Base-by-base conservation (phyloP, 2,113 vertebrate species). In the Semnornis frantzii region DNA sequence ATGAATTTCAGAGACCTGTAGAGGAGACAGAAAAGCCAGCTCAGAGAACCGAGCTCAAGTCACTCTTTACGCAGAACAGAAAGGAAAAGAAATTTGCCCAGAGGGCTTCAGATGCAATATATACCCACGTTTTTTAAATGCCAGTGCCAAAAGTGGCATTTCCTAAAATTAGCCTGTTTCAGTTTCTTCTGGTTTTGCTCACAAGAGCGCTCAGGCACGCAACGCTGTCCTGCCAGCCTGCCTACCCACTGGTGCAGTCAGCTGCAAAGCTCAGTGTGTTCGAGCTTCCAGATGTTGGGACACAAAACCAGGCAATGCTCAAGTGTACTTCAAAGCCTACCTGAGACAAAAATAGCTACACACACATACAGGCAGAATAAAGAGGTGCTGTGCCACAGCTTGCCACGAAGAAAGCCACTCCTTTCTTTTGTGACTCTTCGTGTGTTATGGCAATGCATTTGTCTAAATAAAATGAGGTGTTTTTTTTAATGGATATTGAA, bases 121-220 rank as follows among this genome's bases (percentile, higher is more conserved):
- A 42, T 42, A 27, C 16, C 76, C 63, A 18, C 33, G 70, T 15
- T 86, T 78, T 69, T 69, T 65, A 87, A 91, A 80, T 42, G 44
- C 28, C 6, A 0, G 1, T 66, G 55, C 78, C 82, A 88, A 69
- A 93, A 58, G 18, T 4, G 42, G 9, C 3, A 8, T 34, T 79
- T 82, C 63, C 63, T 79, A 52, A 92, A 88, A 81, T 75, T 11
- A 39, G 11, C 39, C 69, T 77, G 60, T 21, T 54, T 77, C 24
- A 1, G 6, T 82, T 55, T 81, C 25, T 55, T 46, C 63, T 37
- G 76, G 54, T 44, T 88, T 84, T 84, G 30, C 54, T 55, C 76
- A 28, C 3, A 1, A 59, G 54, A 64, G 66, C 0, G 0, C 1
- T 2, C 23, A 91, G 77, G 20, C 1, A 0, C 18, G 18, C 3